phyloP scores from a whole-genome alignment of 2,888 invertebrate species.

The Norana najaformis region DNA sequence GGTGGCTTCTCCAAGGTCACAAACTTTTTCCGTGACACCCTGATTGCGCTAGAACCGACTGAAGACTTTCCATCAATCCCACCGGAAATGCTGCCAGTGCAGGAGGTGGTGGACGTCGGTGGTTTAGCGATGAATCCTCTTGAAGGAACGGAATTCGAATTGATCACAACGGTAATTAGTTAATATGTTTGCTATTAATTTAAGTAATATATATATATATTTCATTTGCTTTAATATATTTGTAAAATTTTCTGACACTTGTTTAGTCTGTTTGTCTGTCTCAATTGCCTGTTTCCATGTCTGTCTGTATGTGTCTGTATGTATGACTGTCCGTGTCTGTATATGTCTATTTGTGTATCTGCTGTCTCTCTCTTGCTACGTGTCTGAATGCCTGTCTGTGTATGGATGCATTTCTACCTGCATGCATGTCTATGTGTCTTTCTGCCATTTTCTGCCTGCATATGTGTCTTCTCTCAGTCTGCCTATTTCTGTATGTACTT shows the following conservation, averaged over 20 bases:
- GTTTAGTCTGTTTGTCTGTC: background rate
- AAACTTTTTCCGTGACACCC: constrained; percentile 72
- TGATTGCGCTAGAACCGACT: constrained; percentile 52
- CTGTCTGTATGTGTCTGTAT: background rate
- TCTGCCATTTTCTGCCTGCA: background rate
- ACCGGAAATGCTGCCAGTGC: constrained; percentile 51
- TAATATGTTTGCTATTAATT: background rate
- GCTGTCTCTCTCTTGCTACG: background rate
- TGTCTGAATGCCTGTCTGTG: background rate
- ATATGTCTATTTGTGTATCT: background rate
- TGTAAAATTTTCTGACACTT: background rate
- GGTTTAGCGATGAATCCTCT: constrained; percentile 59
- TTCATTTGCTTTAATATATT: background rate
- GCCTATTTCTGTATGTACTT: background rate
- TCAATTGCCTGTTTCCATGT: background rate
- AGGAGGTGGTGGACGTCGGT: constrained; percentile 46
- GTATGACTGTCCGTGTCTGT: background rate
- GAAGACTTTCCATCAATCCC: constrained; percentile 10
- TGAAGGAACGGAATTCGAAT: constrained; percentile 63
- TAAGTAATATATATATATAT: background rate
- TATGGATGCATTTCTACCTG: background rate
- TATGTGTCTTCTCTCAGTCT: background rate
- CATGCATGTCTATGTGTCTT: background rate
- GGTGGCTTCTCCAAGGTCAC: constrained; percentile 85
- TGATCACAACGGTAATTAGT: constrained; percentile 60